Percentiles rank a stretch among this genome's conserved stretches.
Evolutionary conservation across 2,888 invertebrate species (phyloP).

Genomic region (Spisula subtruncata): DNA sequence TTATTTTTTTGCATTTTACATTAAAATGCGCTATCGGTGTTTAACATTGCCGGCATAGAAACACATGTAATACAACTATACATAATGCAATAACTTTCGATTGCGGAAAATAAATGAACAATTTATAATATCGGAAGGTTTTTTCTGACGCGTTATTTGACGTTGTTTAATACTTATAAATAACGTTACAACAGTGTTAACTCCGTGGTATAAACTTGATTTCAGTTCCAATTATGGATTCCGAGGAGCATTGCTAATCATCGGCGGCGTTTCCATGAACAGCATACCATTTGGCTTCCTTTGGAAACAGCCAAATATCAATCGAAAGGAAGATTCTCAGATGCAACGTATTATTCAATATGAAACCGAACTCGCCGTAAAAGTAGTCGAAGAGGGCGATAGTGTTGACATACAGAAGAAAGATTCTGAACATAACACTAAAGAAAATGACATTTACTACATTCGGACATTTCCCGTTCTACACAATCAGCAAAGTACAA

Average conservation of each 20-base stretch:
- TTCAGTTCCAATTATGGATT: constrained; percentile 10
- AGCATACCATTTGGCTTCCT: not conserved
- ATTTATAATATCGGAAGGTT: no score
- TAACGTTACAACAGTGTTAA: no score
- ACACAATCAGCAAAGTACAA: not conserved
- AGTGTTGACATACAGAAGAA: not conserved
- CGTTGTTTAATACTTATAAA: no score
- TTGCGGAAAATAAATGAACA: no score
- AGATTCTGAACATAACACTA: not conserved
- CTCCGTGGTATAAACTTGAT: not conserved
- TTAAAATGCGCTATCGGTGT: no score
- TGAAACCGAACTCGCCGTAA: not conserved
- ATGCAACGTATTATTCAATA: not conserved
- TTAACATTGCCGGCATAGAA: no score
- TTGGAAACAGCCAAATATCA: not conserved
- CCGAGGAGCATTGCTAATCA: constrained; percentile 12
- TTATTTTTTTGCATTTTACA: no score
- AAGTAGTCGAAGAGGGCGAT: not conserved
- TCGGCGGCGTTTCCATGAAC: not conserved
- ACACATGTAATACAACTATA: no score
- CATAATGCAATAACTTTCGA: no score
- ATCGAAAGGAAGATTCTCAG: not conserved
- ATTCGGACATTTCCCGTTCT: not conserved
- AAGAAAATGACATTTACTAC: not conserved
- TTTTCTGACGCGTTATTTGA: no score